A percentile compares a stretch with the other conserved stretches of the same genome.
Evolutionary conservation across 2,797 vertebrate species (phyloP).

Genomic region (Petrocephalus schoutedeni): DNA sequence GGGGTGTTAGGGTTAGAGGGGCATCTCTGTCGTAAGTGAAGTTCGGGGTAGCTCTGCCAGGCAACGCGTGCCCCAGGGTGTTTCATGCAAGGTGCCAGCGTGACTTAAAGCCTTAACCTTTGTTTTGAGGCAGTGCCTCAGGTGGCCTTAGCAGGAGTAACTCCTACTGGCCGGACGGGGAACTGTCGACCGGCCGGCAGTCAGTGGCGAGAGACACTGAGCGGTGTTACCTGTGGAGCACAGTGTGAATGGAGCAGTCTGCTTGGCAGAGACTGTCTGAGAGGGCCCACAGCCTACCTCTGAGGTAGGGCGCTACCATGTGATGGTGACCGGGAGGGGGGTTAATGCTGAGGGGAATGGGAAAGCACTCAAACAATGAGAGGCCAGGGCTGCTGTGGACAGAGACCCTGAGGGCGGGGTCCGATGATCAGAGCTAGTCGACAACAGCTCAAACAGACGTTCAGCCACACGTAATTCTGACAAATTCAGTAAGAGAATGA

Average conservation of each 20-base stretch:
- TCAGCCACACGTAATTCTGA: not conserved
- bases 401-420: not conserved
- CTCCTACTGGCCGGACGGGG: not conserved
- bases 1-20: not conserved
- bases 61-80: not conserved
- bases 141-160: not conserved
- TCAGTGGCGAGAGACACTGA: not conserved
- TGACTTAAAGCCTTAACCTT: not conserved
- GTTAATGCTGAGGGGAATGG: not conserved
- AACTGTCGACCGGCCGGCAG: not conserved
- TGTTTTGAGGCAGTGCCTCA: not conserved
- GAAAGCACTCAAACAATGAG: not conserved
- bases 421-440: not conserved
- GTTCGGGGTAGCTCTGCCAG: not conserved
- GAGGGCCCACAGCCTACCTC: not conserved
- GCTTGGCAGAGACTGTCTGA: not conserved
- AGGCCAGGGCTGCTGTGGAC: not conserved
- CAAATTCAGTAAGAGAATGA: not conserved
- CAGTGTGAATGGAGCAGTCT: conserved; percentile 3
- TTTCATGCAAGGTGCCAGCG: not conserved
- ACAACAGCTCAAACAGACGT: not conserved
- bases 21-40: not conserved
- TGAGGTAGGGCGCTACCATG: not conserved
- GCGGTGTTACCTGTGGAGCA: not conserved
- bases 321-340: not conserved